Evolutionary conservation across 2,113 vertebrate species (phyloP), one percentile per base, ranked within the genome.

Genomic region (Morphnarchus princeps): DNA sequence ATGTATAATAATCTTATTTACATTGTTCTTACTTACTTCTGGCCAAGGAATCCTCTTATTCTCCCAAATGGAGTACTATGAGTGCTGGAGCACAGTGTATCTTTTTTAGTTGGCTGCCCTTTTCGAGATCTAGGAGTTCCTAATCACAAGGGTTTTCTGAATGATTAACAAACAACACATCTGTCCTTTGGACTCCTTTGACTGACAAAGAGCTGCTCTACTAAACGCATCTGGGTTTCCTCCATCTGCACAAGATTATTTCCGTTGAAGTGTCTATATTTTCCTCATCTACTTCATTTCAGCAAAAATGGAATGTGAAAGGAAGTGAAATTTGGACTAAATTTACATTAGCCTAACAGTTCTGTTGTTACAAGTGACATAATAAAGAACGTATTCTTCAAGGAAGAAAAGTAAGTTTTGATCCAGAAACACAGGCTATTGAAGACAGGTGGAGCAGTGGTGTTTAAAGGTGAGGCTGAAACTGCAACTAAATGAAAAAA

Each of bases 231-330:
- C 69, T 93, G 87, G 50, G 67, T 93, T 97, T 83, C 36, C n/a
- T 94, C 86, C 79, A 93, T 95, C 94, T 97, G 91, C 83, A 82
- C 71, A 62, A 83, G 61, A 90, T 94, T 96, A 93, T 96, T 96
- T 76, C 93, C 10, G 0, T 8, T 95, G 87, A 96, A 94, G 34
- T 92, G 82, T 77, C 87, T 90, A 16, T 86, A 78, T 95, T 95
- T 96, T 92, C 78, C 73, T 93, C 71, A 59, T 96, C 82, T 93
- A 84, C 69, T 95, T 94, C 34, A 63, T 85, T 95, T 87, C 85
- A 92, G 72, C 21, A 87, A 70, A 93, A 96, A 84, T 70, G 55
- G 50, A 93, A 95, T 70, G 90, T 93, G 93, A 96, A 94, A 94
- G 58, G 92, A 97, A 95, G 84, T 88, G 69, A 93, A 87, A 94